Percentiles rank a stretch among this genome's conserved stretches.
These are phyloP conservation scores for Cichladusa arquata DNA, from an alignment of 2,113 vertebrate genomes.

Conservation along the genomic window DNA sequence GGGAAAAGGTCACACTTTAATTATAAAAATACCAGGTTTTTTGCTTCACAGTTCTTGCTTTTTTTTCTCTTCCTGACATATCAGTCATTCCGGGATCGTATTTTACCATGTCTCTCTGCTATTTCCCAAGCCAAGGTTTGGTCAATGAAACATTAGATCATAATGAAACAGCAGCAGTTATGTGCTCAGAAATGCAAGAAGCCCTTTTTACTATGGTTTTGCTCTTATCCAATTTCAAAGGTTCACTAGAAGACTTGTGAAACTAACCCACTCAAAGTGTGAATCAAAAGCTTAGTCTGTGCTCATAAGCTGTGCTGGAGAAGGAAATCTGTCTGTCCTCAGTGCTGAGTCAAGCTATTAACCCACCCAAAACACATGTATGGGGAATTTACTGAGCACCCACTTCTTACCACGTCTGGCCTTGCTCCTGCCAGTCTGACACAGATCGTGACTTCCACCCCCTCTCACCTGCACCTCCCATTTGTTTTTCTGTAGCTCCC, in stretches of 20 bases:
- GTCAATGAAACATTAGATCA: constrained; percentile 50
- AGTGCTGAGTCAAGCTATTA: constrained; percentile 14
- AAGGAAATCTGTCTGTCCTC: constrained; percentile 25
- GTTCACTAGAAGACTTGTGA: constrained; percentile 47
- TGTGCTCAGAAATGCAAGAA: constrained; percentile 27
- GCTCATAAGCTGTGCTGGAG: neutral
- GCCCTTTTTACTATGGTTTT: constrained; percentile 37
- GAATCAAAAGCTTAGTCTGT: constrained; percentile 30
- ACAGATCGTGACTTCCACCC: neutral
- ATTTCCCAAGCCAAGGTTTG: neutral
- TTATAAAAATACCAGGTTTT: neutral
- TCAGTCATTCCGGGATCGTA: neutral
- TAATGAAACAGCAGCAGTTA: constrained; percentile 33
- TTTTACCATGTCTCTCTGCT: neutral
- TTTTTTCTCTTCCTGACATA: neutral
- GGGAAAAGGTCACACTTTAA: neutral
- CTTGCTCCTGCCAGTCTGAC: neutral
- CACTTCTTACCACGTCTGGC: neutral
- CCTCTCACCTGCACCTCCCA: neutral
- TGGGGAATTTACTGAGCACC: neutral
- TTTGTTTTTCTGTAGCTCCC: neutral
- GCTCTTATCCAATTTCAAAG: constrained; percentile 58
- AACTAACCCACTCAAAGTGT: constrained; percentile 42
- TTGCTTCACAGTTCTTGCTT: neutral
- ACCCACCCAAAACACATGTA: neutral